These are phyloP conservation scores for Creontiades dilutus DNA, from an alignment of 2,888 invertebrate genomes.

Conservation along the genomic window DNA sequence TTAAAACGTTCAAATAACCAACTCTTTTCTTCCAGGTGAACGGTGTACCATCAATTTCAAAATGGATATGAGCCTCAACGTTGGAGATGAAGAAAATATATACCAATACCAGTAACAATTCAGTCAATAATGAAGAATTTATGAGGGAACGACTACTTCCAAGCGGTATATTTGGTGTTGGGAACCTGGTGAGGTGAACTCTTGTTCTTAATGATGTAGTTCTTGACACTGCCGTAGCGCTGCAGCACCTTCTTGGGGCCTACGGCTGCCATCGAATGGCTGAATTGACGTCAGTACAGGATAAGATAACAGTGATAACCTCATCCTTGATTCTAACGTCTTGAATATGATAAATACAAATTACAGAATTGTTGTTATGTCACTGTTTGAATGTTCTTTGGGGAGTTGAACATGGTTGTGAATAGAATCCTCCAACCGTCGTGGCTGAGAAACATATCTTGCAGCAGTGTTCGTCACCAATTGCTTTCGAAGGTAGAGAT, in stretches of 20 bases:
- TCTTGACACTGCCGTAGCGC: background rate
- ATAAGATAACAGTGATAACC: conserved; percentile 24
- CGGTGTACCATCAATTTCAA: too few species aligned
- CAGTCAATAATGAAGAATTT: too few species aligned
- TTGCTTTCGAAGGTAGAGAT: background rate
- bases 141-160: too few species aligned
- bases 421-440: background rate
- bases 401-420: background rate
- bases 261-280: background rate
- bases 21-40: too few species aligned
- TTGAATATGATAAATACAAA: background rate
- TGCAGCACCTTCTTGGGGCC: background rate
- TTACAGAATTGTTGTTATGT: background rate
- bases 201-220: background rate
- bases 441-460: background rate
- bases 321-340: background rate
- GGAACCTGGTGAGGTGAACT: background rate
- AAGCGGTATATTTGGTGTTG: too few species aligned
- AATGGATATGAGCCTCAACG: too few species aligned
- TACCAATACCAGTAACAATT: too few species aligned
- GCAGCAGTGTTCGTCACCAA: background rate
- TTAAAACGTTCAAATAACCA: too few species aligned
- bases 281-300: background rate
- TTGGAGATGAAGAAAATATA: too few species aligned
- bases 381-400: background rate